Evolutionary conservation across 2,888 invertebrate genomes (phyloP).

Genomic region (Microctonus aethiopoides): DNA sequence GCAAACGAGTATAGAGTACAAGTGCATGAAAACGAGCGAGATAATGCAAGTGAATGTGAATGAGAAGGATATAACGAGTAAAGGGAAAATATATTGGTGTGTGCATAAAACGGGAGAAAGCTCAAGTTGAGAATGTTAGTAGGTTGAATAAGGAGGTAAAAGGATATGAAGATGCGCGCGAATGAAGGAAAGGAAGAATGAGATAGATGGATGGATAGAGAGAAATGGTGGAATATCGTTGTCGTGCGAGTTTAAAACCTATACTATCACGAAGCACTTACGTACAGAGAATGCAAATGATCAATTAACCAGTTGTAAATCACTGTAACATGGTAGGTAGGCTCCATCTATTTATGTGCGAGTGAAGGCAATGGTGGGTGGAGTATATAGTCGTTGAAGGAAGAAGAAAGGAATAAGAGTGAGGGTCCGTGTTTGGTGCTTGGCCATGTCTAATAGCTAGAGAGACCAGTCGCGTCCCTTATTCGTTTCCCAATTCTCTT

Average conservation of each 20-base stretch:
- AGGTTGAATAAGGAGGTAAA: neutral
- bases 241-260: constrained; percentile 34
- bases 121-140: neutral
- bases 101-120: constrained; percentile 14
- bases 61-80: neutral
- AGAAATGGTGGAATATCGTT: neutral
- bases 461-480: constrained; percentile 29
- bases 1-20: constrained; percentile 35
- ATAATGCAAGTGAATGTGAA: no score
- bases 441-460: constrained; percentile 32
- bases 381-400: neutral
- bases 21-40: neutral
- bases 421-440: constrained; percentile 21
- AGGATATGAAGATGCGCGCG: neutral
- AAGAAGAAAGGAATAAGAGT: constrained; percentile 35
- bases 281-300: constrained; percentile 59
- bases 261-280: constrained; percentile 25
- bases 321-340: constrained; percentile 49
- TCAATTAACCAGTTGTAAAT: constrained; percentile 64
- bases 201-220: neutral
- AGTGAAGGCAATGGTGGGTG: no score
- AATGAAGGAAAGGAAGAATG: neutral
- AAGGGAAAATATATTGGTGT: neutral
- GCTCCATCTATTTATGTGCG: constrained; percentile 46
- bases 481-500: constrained; percentile 16